phyloP scores from a whole-genome alignment of 2,113 vertebrate genomes.

The Romanogobio albipinnatus region DNA sequence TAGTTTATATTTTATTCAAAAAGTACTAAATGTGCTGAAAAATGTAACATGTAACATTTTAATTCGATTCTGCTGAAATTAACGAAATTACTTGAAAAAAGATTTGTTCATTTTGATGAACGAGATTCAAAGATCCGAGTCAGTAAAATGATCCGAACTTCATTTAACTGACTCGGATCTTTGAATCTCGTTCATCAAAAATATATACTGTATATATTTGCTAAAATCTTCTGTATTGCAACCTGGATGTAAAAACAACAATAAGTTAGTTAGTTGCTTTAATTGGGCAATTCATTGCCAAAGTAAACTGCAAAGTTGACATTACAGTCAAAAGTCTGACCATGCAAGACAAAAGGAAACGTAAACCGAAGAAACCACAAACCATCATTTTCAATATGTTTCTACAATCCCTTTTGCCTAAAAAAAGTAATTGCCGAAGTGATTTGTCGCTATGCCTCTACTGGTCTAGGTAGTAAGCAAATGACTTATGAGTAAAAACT shows the following conservation, averaged over 20 bases:
- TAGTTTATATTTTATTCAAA: no score
- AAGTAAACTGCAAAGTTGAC: background rate
- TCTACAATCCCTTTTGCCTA: background rate
- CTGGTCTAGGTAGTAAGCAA: background rate
- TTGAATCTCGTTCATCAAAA: no score
- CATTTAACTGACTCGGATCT: no score
- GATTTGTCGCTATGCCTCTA: background rate
- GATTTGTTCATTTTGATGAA: no score
- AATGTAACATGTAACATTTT: no score
- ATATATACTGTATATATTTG: background rate
- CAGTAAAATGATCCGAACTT: no score
- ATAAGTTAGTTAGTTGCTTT: background rate
- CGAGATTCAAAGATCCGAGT: no score
- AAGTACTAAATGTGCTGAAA: no score
- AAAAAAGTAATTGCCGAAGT: background rate
- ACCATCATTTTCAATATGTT: background rate
- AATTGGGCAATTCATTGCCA: background rate
- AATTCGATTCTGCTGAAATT: no score
- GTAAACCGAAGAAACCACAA: background rate
- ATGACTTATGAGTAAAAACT: slow-evolving; percentile 11
- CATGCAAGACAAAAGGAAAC: background rate
- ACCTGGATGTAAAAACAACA: background rate
- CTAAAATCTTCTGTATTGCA: background rate
- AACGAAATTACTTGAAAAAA: no score
- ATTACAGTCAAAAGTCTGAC: slow-evolving; percentile 8